Evolutionary conservation across 2,113 vertebrate genomes (phyloP).

Genomic region (Oncorhynchus clarkii): DNA sequence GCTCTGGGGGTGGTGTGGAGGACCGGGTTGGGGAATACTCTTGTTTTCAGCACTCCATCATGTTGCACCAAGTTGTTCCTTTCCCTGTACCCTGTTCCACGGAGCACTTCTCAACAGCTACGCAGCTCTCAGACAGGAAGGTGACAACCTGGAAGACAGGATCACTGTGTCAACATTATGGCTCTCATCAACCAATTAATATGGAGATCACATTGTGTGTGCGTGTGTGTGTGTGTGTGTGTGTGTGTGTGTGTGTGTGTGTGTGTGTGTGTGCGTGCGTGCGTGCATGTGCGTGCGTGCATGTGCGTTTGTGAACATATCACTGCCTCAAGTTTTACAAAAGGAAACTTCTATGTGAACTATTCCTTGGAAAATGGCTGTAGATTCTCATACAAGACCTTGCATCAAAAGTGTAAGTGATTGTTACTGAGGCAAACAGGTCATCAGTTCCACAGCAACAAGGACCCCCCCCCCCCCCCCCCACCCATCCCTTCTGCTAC

Average conservation of each 20-base stretch:
- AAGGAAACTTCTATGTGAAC: not conserved
- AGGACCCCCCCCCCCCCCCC: slow-evolving; percentile 9
- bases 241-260: no score
- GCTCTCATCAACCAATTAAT: not conserved
- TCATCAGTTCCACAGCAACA: slow-evolving; percentile 65
- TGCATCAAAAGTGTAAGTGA: slow-evolving; percentile 23
- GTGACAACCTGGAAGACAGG: not conserved
- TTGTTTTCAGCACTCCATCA: not conserved
- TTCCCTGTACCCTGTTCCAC: not conserved
- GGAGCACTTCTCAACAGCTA: not conserved
- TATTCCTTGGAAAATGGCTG: not conserved
- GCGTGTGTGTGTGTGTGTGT: no score
- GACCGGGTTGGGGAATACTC: not conserved
- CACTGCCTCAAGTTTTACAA: not conserved
- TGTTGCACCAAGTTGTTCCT: not conserved
- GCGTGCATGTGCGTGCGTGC: not conserved
- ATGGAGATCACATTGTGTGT: not conserved
- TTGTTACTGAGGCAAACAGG: slow-evolving; percentile 64
- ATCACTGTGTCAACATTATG: not conserved
- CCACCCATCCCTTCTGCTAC: slow-evolving; percentile 18
- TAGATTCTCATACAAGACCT: slow-evolving; percentile 28
- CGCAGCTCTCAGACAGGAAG: not conserved
- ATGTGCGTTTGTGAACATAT: not conserved
- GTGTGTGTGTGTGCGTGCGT: not conserved
- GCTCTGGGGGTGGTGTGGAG: not conserved